Base-by-base conservation (phyloP, 2,888 invertebrate genomes). In the Dascillus cervinus region DNA sequence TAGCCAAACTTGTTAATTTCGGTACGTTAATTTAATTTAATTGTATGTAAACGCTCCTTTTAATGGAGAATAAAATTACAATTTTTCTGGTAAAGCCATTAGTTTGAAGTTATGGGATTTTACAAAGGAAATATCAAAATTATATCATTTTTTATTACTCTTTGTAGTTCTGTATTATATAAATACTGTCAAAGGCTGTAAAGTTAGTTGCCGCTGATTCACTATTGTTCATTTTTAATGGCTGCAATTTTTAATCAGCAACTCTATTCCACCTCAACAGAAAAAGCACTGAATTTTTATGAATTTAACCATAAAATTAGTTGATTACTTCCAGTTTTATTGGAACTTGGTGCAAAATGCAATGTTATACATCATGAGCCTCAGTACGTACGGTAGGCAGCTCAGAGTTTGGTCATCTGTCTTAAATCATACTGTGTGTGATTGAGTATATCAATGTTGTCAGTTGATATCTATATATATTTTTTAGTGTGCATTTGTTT, bases 371-470 rank as follows among this genome's bases (percentile, higher is more conserved):
- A 46, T 44, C 41, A 43, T 20, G 31, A 30, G 42, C 40, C 41
- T 25, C 22, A 13, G 32, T 21, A 34, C 37, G 37, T 42, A 28
- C 36, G 31, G 36, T 31, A 38, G 40, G 35, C 41, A 41, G 41
- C 39, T 36, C 37, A 42, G 41, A 40, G 20, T 41, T 39, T 41
- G 40, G 34, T 42, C 37, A 32, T 32, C 40, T 40, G 37, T 47
- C 55, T 54, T 61, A 32, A 62, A 65, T 66, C 66, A 66, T 66
- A 64, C 66, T 66, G 64, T 66, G 66, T 66, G 65, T 66, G 66
- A 64, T 64, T 56, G 58, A 17, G 63, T 64, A 64, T 64, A 65
- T 66, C 64, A 64, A 64, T 65, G 58, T 64, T 65, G 58, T 63
- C 58, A 62, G 62, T 66, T 66, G 65, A 65, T 65, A 60, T n/a